Evolutionary conservation across 2,888 invertebrate genomes (phyloP).

Genomic region (Cabera pusaria): DNA sequence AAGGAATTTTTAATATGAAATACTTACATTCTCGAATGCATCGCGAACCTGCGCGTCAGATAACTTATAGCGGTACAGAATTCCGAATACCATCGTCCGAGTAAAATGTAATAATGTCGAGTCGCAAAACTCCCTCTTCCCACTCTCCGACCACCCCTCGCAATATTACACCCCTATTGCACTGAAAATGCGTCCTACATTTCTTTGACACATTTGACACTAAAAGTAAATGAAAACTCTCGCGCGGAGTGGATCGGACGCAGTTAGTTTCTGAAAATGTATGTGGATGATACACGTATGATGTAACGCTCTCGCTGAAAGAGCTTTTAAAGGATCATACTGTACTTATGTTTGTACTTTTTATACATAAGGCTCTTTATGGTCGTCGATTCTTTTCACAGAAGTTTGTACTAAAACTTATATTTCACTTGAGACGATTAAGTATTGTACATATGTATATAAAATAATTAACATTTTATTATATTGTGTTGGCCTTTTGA

Average conservation of each 20-base stretch:
- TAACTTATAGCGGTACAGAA: slow-evolving; percentile 27
- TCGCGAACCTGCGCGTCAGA: slow-evolving; percentile 17
- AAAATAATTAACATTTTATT: too few relatives aligned
- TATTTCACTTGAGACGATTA: too few relatives aligned
- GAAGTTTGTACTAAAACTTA: too few relatives aligned
- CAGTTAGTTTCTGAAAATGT: slow-evolving; percentile 7
- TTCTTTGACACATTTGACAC: slow-evolving; percentile 36
- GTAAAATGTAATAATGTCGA: slow-evolving; percentile 36
- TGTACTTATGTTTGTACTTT: too few relatives aligned
- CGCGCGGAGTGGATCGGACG: slow-evolving; percentile 26
- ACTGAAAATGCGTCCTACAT: slow-evolving; percentile 37
- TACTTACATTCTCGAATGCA: slow-evolving; percentile 21
- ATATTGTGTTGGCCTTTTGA: neutral
- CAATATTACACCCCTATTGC: slow-evolving; percentile 33
- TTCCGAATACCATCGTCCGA: slow-evolving; percentile 30
- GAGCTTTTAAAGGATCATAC: slow-evolving; percentile 1
- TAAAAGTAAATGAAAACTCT: slow-evolving; percentile 30
- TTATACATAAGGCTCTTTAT: too few relatives aligned
- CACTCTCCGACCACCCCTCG: slow-evolving; percentile 7
- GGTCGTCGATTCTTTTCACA: too few relatives aligned
- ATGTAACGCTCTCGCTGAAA: too few relatives aligned
- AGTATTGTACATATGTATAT: too few relatives aligned
- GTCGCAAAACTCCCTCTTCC: slow-evolving; percentile 19
- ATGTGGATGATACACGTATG: too few relatives aligned
- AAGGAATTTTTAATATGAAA: slow-evolving; percentile 30